phyloP scores from a whole-genome alignment of 2,797 vertebrate genomes.

The Enteromius mattozi region DNA sequence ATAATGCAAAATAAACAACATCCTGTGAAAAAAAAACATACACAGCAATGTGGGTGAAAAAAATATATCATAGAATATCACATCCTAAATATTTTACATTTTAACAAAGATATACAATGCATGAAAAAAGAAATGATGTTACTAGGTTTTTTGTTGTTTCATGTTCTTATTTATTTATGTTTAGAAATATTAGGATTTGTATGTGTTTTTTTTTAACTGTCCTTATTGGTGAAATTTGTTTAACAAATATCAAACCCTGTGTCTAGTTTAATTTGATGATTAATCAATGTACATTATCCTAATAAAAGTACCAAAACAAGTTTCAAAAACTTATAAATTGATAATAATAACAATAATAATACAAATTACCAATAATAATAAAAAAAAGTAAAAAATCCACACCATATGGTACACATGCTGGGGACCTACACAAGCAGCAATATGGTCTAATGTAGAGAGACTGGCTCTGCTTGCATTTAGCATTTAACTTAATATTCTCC shows the following conservation, averaged over 20 bases:
- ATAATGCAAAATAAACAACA: background rate
- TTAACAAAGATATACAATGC: background rate
- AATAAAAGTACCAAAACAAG: background rate
- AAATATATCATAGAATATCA: background rate
- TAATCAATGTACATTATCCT: background rate
- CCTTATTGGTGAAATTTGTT: background rate
- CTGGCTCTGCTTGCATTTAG: background rate
- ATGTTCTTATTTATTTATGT: background rate
- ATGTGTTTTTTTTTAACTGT: background rate
- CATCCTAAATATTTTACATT: background rate
- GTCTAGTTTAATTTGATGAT: background rate
- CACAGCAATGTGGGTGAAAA: background rate
- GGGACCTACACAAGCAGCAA: background rate
- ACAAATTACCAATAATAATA: background rate
- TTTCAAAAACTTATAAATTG: background rate
- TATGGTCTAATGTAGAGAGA: background rate
- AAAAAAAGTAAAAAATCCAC: background rate
- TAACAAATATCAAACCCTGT: background rate
- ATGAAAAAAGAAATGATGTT: background rate
- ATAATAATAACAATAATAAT: background rate
- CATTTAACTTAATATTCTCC: conserved; percentile 31
- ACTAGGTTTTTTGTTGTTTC: background rate
- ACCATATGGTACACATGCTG: background rate
- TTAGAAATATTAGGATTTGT: background rate
- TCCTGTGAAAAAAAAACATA: background rate